phyloP scores from a whole-genome alignment of 1,140 invertebrate genomes.

The Trachymyrmex cornetzi region DNA sequence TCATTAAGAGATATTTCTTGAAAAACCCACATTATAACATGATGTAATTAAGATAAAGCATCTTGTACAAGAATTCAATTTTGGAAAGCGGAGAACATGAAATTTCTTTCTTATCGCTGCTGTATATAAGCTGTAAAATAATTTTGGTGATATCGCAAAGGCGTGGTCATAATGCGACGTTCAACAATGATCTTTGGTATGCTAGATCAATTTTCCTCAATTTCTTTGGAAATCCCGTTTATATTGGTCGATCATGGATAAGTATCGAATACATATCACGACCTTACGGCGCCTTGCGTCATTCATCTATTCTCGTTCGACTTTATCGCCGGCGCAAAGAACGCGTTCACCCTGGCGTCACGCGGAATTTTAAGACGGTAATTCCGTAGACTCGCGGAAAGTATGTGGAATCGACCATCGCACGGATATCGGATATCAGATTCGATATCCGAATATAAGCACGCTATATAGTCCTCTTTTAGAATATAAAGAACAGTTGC shows the following conservation, averaged over 20 bases:
- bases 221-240: constrained; percentile 40
- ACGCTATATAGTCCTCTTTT: neutral
- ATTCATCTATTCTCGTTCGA: constrained; percentile 72
- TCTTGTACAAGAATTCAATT: constrained; percentile 21
- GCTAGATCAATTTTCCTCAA: constrained; percentile 18
- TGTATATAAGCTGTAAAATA: constrained; percentile 1
- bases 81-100: neutral
- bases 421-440: constrained; percentile 39
- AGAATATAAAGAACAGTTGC: neutral
- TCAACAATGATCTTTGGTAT: neutral
- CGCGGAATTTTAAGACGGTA: constrained; percentile 69
- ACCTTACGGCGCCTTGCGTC: constrained; percentile 73
- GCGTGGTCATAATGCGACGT: neutral
- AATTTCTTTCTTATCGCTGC: neutral
- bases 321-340: constrained; percentile 61
- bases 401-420: constrained; percentile 23
- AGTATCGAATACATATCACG: constrained; percentile 71
- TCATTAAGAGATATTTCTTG: neutral
- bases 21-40: neutral
- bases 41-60: neutral
- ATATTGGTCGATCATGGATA: constrained; percentile 47
- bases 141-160: neutral
- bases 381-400: constrained; percentile 52
- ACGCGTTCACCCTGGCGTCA: constrained; percentile 57
- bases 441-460: constrained; percentile 24